Conservation (phyloP, 2,797 vertebrate genomes). For the Tangara arthus region DNA sequence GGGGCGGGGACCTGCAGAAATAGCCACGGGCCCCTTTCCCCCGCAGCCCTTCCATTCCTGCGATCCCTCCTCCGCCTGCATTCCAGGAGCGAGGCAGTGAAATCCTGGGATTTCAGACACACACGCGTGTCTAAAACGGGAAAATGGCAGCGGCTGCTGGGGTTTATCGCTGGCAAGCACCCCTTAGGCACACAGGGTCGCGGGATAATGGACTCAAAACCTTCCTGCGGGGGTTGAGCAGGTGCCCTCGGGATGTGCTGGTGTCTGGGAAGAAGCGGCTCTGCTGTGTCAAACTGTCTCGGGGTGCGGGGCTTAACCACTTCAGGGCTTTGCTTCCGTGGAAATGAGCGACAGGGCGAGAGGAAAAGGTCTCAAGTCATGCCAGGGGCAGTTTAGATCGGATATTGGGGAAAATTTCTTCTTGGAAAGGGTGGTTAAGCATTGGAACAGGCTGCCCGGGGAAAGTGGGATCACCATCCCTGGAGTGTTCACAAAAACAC, state of each 20-base stretch:
- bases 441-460: not conserved
- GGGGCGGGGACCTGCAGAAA: not conserved
- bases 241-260: fast-evolving
- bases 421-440: not conserved
- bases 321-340: not conserved
- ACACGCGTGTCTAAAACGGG: fast-evolving
- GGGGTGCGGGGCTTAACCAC: fast-evolving
- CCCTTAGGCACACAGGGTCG: fast-evolving
- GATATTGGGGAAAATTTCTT: not conserved
- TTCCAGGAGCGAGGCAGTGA: fast-evolving
- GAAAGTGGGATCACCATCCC: not conserved
- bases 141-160: not conserved
- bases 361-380: not conserved
- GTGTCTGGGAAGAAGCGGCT: not conserved
- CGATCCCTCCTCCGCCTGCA: fast-evolving
- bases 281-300: fast-evolving
- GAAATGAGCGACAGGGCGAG: too few species aligned
- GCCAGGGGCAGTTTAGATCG: not conserved
- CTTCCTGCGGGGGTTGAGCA: fast-evolving
- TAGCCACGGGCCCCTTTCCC: fast-evolving
- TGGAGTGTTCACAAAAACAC: fast-evolving
- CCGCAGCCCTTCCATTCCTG: fast-evolving
- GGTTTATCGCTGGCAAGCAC: not conserved
- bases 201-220: not conserved
- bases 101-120: not conserved